Base-by-base conservation (phyloP, 2,113 vertebrate genomes). In the Helogale parvula region DNA sequence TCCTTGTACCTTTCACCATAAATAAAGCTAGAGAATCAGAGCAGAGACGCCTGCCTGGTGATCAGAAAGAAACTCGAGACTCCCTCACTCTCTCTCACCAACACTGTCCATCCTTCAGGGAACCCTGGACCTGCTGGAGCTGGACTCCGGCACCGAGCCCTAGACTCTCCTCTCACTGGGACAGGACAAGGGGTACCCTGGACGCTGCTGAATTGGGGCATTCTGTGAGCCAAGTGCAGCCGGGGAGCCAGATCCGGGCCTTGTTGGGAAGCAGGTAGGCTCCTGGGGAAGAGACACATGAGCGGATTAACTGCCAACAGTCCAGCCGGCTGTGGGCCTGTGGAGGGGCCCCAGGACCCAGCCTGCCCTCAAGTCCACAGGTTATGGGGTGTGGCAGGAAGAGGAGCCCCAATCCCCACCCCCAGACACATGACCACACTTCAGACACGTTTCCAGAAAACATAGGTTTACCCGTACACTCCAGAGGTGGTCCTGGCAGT, bases 401-500 rank as follows among this genome's bases (percentile, higher is more conserved):
- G 3, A 45, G 41, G 60, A 47, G 47, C 54, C 69, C 85, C 52
- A 1, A 1, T 23, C 35, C 41, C 63, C 12, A 79, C 10, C 21
- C 21, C 35, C 35, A 84, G 86, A 92, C 88, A 74, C 29, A 54
- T 3, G 23, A 92, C 57, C 93, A 94, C 77, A 12, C 79, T 4
- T 29, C 38, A 94, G 60, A 79, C 86, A 82, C 85, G 27, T 14
- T 47, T 94, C 81, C 84, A 93, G 94, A 97, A 96, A 94, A 94
- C 63, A 41, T 7, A 25, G 1, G 1, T 98, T 98, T 97, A 98
- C 97, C 92, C 80, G 88, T 96, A 96, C n/a, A 13, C 81, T 85
- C 45, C 71, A 19, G 87, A 95, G 79, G 79, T 2, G 21, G 80
- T 76, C 87, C 93, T 19, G 92, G 38, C 47, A 76, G 63, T 79